Base-by-base conservation (phyloP, 2,888 invertebrate species). In the Liopterus haemorrhoidalis region DNA sequence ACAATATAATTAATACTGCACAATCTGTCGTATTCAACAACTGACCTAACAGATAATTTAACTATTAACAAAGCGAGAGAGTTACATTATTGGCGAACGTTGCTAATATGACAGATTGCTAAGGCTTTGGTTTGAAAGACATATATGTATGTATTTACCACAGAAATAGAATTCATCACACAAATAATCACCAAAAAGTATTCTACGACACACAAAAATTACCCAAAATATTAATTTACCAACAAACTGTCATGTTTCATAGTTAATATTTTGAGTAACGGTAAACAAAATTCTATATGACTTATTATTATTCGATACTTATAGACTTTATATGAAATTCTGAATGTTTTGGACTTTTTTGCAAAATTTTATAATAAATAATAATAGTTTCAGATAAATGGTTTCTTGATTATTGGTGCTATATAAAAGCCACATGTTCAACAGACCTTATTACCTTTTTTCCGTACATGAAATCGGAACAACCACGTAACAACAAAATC, bases 1-100 rank as follows among this genome's bases (percentile, higher is more conserved):
- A 61, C 61, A 59, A 57, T 56, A 59, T 49, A 57, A 61, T 62
- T 64, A 66, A 66, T 65, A 66, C 64, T 66, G 60, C 58, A 59
- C 9, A 19, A 33, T 9, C 9, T 22, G 15, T 32, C 14, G 14
- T 32, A 16, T 32, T 32, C 18, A 4, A 15, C 15, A 32, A 14
- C 15, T 32, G 11, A 16, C 15, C 5, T 27, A 21, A 43, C 15
- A 39, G 25, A 14, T 37, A 37, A 37, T 14, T 21, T 30, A 43
- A 30, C 30, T 22, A 42, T 19, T 37, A 37, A 44, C 44, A 44
- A 43, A 44, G 44, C 44, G 25, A 25, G 21, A 38, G 31, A 2
- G 25, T 3, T n/a, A 12, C 2, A 2, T 11, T n/a, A n/a, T n/a
- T n/a, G n/a, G n/a, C n/a, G n/a, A n/a, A n/a, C n/a, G n/a, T n/a